Percentiles rank a stretch among this genome's conserved stretches.
phyloP scores from a whole-genome alignment of 2,113 vertebrate species.

The Megalops atlanticus region DNA sequence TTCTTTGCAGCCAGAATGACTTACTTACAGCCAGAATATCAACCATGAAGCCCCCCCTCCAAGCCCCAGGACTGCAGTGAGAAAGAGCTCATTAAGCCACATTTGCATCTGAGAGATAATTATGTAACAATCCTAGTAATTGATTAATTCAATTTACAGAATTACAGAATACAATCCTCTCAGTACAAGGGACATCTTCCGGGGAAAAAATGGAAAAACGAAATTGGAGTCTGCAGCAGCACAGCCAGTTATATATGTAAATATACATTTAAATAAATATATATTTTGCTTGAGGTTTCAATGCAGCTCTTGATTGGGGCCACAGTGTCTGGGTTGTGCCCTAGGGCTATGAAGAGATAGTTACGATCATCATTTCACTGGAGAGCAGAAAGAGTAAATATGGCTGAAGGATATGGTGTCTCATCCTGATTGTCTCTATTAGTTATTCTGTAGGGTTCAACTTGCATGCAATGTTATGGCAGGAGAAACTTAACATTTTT shows the following conservation, averaged over 20 bases:
- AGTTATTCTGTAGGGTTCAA: too few relatives aligned
- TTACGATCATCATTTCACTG: too few relatives aligned
- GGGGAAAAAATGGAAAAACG: background rate
- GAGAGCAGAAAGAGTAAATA: too few relatives aligned
- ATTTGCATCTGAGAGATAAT: slow-evolving; percentile 18
- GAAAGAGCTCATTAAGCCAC: background rate
- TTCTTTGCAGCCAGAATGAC: background rate
- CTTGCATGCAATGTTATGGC: too few relatives aligned
- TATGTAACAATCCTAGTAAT: slow-evolving; percentile 8
- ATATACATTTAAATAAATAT: background rate
- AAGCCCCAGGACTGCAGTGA: background rate
- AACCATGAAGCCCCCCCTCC: background rate
- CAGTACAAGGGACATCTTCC: background rate
- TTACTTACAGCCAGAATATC: background rate
- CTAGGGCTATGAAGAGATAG: too few relatives aligned
- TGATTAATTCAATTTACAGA: slow-evolving; percentile 16
- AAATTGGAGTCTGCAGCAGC: background rate
- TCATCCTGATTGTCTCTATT: too few relatives aligned
- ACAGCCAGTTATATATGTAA: background rate
- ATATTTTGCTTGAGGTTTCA: background rate
- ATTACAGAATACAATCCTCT: background rate
- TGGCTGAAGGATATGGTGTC: too few relatives aligned
- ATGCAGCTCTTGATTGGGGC: too few relatives aligned
- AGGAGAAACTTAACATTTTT: too few relatives aligned
- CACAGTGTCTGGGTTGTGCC: too few relatives aligned